Evolutionary conservation across 2,113 vertebrate genomes (phyloP), one percentile per base, ranked within the genome.

Genomic region (Triplophysa dalaica): DNA sequence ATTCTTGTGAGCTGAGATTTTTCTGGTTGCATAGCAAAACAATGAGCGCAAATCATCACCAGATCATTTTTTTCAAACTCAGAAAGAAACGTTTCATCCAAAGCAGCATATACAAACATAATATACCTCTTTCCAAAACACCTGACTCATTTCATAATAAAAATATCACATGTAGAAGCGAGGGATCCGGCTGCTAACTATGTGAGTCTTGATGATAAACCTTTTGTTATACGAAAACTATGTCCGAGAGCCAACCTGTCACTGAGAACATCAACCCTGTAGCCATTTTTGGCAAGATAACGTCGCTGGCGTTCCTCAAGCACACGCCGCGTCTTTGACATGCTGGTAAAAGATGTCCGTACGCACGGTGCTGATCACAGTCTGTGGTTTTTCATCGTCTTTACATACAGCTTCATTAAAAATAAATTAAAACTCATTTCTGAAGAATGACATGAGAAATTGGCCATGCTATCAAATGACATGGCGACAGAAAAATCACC

Each of bases 1-100:
- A 62, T 62, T 52, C 12, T 54, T 24, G 72, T 19, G 56, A 79
- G 61, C 75, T 76, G 69, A 85, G 73, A 58, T 74, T 77, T 41
- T 80, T 80, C 74, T 73, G 50, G 64, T 85, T 82, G 84, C 84
- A 82, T 85, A 85, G 81, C 73, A 77, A 80, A 80, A 82, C 58
- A 54, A 77, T 60, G 66, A 84, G 77, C 63, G 38, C 65, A 60
- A 67, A 75, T 38, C 33, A 81, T 22, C 69, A 78, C 65, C 45
- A 29, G 61, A 61, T 12, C 33, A 58, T n/a, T 62, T 66, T 66
- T 26, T 17, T 69, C 69, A 22, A 56, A 70, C 69, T 50, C 43
- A 70, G 33, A 68, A 48, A 29, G 48, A 19, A 38, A 64, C 19
- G 62, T 45, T 61, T 50, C 45, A 69, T 52, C 9, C 41, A 52